Evolutionary conservation across 2,797 vertebrate genomes (phyloP), one percentile per base, ranked within the genome.

Genomic region (Cirrhinus molitorella): DNA sequence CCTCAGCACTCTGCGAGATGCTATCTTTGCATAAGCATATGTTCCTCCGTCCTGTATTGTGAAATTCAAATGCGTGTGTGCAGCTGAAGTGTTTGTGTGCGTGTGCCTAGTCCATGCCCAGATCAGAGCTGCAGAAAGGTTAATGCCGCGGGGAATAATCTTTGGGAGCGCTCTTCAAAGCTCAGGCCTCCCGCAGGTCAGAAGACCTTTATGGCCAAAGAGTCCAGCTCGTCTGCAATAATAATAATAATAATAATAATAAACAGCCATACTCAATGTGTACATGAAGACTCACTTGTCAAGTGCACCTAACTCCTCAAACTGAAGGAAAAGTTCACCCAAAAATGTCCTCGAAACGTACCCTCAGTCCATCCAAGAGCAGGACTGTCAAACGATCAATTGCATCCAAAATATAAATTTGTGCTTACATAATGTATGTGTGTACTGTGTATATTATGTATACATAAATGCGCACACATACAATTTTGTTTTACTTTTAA

Each of bases 61-160:
- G 9, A 31, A 59, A 71, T 55, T 45, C 37, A 53, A 49, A 65
- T 23, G 19, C 9, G 19, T 70, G 59, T 65, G 66, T 40, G 65
- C 12, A 21, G 40, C 83, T 87, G 78, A 89, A 88, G 87, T 75
- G 34, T 79, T 65, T 81, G 31, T 67, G n/a, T 23, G 89, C 72
- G 88, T 83, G 80, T 90, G 84, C 74, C 88, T 82, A 86, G 87
- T 89, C 90, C 92, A 89, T 88, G 89, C 91, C 65, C 68, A 90
- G 91, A 94, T 93, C 93, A 94, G 91, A 95, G 91, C 87, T 87
- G 87, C 83, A 88, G 91, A 95, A 96, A 96, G 95, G 95, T 95
- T 94, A 95, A 91, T 77, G 92, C 91, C 87, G 89, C 93, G 92
- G 94, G 91, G 93, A 92, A 86, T 89, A 92, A 92, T 94, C 93